phyloP scores from a whole-genome alignment of 2,888 invertebrate genomes.

The Eulithis testata region DNA sequence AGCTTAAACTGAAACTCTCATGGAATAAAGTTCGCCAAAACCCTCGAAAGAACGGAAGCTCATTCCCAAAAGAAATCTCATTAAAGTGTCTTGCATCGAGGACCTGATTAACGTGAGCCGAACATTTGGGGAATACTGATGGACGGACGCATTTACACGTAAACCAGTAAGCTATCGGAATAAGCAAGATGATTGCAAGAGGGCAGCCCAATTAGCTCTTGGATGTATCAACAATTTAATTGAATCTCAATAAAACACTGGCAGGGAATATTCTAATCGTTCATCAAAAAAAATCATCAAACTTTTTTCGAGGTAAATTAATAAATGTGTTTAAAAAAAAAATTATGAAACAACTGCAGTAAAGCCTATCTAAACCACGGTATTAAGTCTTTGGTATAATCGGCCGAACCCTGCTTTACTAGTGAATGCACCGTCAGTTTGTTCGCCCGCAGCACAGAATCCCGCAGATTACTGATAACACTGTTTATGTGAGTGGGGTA shows the following conservation, averaged over 20 bases:
- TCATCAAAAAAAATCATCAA: too few species aligned
- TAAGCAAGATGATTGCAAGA: too few species aligned
- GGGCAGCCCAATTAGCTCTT: too few species aligned
- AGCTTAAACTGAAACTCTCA: conserved; percentile 21
- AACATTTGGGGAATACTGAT: conserved; percentile 37
- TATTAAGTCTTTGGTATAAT: too few species aligned
- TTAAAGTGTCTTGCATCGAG: conserved; percentile 68
- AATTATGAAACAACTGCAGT: too few species aligned
- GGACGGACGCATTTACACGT: not conserved
- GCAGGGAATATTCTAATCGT: too few species aligned
- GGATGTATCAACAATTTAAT: too few species aligned
- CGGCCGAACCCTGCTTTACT: conserved; percentile 1
- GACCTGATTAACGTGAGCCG: conserved; percentile 64
- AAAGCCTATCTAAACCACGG: too few species aligned
- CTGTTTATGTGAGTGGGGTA: conserved; percentile 27
- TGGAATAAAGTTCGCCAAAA: conserved; percentile 13
- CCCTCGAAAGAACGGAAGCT: conserved; percentile 32
- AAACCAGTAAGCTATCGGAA: not conserved
- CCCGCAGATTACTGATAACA: conserved; percentile 30
- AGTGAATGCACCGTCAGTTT: conserved; percentile 4
- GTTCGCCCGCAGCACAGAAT: conserved; percentile 5
- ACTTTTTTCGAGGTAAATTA: too few species aligned
- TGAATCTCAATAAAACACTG: too few species aligned
- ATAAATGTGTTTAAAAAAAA: too few species aligned
- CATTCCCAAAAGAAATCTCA: conserved; percentile 74